Evolutionary conservation across 1,140 invertebrate species (phyloP), one percentile per base, ranked within the genome.

Genomic region (Pogonomyrmex californicus): DNA sequence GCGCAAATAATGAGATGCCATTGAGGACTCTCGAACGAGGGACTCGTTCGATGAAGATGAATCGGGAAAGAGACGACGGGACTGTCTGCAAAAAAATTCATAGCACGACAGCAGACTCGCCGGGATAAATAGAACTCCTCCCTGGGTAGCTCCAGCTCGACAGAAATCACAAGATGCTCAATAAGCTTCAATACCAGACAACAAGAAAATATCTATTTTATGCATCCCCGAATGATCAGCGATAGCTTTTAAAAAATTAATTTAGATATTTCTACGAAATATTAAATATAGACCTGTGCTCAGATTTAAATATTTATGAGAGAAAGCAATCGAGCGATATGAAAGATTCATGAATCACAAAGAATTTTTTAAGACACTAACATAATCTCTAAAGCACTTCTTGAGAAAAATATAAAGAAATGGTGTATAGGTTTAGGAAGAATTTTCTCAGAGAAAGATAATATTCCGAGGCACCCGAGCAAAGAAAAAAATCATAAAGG

Each of bases 61-160:
- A 54, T 81, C 9, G 77, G n/a, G 33, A 81, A 68, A 81, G 33
- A 38, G 33, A 79, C n/a, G 82, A 41, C 54, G 66, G 30, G 63
- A 82, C n/a, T 70, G 70, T 66, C 51, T 14, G 58, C n/a, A 51
- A 71, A 70, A 86, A 89, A 82, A 89, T 89, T 89, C 70, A 81
- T 81, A 70, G 79, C 71, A 65, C 54, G 71, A 88, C 73, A 66
- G 60, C 54, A 36, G 12, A 89, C 88, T 86, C 60, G 33, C 17
- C 38, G 76, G 47, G 56, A 89, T 65, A 89, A 83, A 83, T 65
- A 47, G 77, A 60, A 73, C 51, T 68, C 41, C 60, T 58, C 49
- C 33, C 47, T 36, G n/a, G 78, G 44, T 68, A 78, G 49, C 33
- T 38, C n/a, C 58, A 41, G 12, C n/a, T 58, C 63, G 71, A 83